phyloP scores from a whole-genome alignment of 1,140 invertebrate species.

The Coenobita brevimanus region DNA sequence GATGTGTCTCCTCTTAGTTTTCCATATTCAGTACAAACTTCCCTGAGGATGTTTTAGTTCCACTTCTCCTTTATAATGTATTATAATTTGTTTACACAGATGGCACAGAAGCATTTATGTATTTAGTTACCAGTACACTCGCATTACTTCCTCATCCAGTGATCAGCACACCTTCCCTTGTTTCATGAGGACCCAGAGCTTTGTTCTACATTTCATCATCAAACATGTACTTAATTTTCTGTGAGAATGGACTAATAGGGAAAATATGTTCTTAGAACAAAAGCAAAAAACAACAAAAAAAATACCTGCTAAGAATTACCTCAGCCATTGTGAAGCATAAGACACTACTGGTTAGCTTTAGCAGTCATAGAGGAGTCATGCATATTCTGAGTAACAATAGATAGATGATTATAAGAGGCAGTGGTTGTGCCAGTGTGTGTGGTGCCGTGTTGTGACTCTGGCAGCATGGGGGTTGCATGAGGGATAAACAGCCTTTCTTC shows the following conservation, averaged over 20 bases:
- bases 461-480: too few relatives aligned
- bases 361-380: conserved; percentile 50
- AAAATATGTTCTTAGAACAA: conserved; percentile 38
- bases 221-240: conserved; percentile 52
- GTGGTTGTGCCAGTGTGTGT: conserved; percentile 3
- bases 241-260: conserved; percentile 38
- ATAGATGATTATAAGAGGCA: conserved; percentile 44
- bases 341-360: conserved; percentile 60
- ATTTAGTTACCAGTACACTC: conserved; percentile 49
- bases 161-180: too few relatives aligned
- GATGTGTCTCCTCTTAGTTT: conserved; percentile 67
- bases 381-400: conserved; percentile 54
- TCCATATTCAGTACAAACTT: conserved; percentile 69
- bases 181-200: conserved; percentile 17
- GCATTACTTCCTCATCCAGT: too few relatives aligned
- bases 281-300: background rate
- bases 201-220: conserved; percentile 46
- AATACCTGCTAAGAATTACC: conserved; percentile 51
- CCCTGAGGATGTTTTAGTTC: conserved; percentile 65
- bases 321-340: conserved; percentile 55
- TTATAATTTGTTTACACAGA: conserved; percentile 48
- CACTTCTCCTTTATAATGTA: conserved; percentile 44
- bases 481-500: too few relatives aligned
- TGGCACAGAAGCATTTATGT: conserved; percentile 61
- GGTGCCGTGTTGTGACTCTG: background rate